Conservation (phyloP, 2,113 vertebrate species). For the Gila orcuttii region DNA sequence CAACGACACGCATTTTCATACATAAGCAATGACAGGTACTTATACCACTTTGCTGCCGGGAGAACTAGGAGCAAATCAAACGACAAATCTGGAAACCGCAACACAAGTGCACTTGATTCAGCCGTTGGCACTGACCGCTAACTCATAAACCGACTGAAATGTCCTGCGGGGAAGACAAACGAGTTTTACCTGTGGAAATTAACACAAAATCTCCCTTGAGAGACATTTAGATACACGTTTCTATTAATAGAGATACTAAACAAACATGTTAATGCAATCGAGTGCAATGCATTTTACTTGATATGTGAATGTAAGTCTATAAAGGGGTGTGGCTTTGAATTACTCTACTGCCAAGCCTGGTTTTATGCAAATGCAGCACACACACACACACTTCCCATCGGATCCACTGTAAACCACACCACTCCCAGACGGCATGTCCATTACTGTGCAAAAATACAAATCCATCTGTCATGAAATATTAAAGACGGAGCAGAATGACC, state of each 20-base stretch:
- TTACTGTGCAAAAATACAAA: slow-evolving; percentile 20
- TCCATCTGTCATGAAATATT: background rate
- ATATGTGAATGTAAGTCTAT: background rate
- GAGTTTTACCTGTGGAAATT: too few species aligned
- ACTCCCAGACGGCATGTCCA: background rate
- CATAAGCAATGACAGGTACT: slow-evolving; percentile 29
- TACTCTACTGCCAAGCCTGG: background rate
- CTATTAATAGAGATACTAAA: background rate
- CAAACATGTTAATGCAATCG: background rate
- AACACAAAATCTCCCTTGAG: background rate
- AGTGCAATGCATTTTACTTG: too few species aligned
- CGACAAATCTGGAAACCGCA: background rate
- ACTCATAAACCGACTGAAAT: background rate
- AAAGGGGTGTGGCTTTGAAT: slow-evolving; percentile 19
- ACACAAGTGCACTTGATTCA: background rate
- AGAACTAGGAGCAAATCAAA: background rate
- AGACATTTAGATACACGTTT: background rate
- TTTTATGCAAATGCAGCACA: background rate
- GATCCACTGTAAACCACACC: background rate
- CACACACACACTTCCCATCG: background rate
- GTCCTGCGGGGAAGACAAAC: background rate
- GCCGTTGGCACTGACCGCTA: background rate
- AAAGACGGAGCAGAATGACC: background rate
- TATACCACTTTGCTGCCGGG: slow-evolving; percentile 10
- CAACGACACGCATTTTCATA: slow-evolving; percentile 18